Percentiles rank a stretch among this genome's conserved stretches.
Conservation (phyloP, 2,113 vertebrate genomes). For the chimpanzee (Pan troglodytes) region NHGRI_mPanTro3-v2.1_pri NC_072414.2:39851501-39852000, state of each 20-base stretch:
- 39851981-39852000: neutral
- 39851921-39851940: neutral
- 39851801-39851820: neutral
- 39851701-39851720: neutral
- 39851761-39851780: fast-evolving
- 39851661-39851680: neutral
- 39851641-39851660: neutral
- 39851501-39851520: slow-evolving; percentile 64
- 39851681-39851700: neutral
- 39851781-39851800: neutral
- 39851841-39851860: neutral
- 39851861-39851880: neutral
- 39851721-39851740: neutral
- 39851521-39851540: slow-evolving; percentile 65
- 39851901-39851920: neutral
- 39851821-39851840: neutral
- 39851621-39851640: neutral
- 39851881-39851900: neutral
- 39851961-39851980: neutral
- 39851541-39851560: slow-evolving; percentile 62
- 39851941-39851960: neutral
- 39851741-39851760: neutral
- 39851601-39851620: neutral
- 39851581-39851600: slow-evolving; percentile 47
- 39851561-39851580: slow-evolving; percentile 38